Evolutionary conservation across 2,888 invertebrate genomes (phyloP), one percentile per base, ranked within the genome.

Genomic region (Patella ulyssiponensis): DNA sequence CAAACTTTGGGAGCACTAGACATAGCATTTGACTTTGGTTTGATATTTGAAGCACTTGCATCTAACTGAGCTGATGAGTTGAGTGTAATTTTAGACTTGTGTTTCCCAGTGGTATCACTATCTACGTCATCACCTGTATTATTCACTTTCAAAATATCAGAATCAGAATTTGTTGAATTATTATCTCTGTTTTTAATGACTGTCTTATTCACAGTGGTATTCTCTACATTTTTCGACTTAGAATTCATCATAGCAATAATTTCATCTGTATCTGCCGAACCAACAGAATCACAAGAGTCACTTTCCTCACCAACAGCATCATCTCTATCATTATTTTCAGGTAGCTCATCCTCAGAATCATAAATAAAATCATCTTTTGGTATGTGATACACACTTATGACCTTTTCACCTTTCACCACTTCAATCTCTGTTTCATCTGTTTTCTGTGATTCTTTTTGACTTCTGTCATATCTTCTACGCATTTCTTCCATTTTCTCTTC

Each of bases 251-350:
- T 64, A 44, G 77, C 58, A 54, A 85, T 79, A 15, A 85, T 82
- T 72, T 83, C 82, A 80, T 83, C 84, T 7, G 85, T 84, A 77
- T 82, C 83, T 53, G 82, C 83, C n/a, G 83, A 84, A 51, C 80
- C 79, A 12, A 71, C 81, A 15, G 84, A 83, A 69, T 81, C 81
- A 71, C 76, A 73, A 11, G 72, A 73, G 3, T 84, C 83, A 78
- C 81, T 81, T 52, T 81, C 83, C 20, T 83, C 83, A 51, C 80
- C 78, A 7, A 73, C 81, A 9, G 84, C 83, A 64, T 81, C 81
- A 76, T 75, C 58, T 51, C 56, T 56, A 71, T 76, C 69, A 4
- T 58, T 56, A 15, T n/a, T 56, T 51, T 33, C 15, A 51, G 17
- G 17, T n/a, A 33, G 7, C 17, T 76, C 76, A 23, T 73, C 58